Percentiles rank a stretch among this genome's conserved stretches.
phyloP scores from a whole-genome alignment of 2,797 vertebrate genomes.

The Sebastes miniatus region DNA sequence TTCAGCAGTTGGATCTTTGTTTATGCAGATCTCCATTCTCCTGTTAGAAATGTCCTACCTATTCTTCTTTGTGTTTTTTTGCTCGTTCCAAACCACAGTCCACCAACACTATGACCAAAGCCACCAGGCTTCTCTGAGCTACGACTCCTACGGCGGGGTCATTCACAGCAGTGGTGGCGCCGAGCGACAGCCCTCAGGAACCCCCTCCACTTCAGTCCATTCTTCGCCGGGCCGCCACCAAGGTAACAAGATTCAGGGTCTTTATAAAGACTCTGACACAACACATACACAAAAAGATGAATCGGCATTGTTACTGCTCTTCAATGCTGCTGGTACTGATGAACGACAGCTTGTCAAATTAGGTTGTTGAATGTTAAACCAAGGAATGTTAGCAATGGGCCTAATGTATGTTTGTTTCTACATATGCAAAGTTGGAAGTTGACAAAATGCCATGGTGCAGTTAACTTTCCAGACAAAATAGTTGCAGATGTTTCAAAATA shows the following conservation, averaged over 20 bases:
- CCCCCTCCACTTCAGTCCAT: constrained; percentile 75
- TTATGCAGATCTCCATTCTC: neutral
- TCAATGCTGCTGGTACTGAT: neutral
- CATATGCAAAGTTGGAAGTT: neutral
- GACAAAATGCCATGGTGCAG: neutral
- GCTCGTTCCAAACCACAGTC: constrained; percentile 34
- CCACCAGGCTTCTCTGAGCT: constrained; percentile 52
- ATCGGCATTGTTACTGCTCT: neutral
- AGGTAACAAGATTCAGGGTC: constrained; percentile 57
- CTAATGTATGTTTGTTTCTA: neutral
- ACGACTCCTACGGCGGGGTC: constrained; percentile 53
- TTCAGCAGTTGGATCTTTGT: neutral
- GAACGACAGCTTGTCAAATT: neutral
- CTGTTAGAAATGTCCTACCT: neutral
- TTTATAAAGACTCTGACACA: neutral
- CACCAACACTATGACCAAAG: constrained; percentile 72
- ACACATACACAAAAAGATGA: neutral
- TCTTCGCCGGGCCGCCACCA: constrained; percentile 78
- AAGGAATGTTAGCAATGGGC: neutral
- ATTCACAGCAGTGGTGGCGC: constrained; percentile 46
- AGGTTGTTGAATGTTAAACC: neutral
- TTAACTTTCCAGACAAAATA: neutral
- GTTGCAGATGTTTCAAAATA: neutral
- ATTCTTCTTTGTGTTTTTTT: neutral
- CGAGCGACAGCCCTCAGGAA: constrained; percentile 65